A percentile compares a stretch with the other conserved stretches of the same genome.
phyloP scores from a whole-genome alignment of 1,140 invertebrate genomes.

The Lamellibrachia luymesi region DNA sequence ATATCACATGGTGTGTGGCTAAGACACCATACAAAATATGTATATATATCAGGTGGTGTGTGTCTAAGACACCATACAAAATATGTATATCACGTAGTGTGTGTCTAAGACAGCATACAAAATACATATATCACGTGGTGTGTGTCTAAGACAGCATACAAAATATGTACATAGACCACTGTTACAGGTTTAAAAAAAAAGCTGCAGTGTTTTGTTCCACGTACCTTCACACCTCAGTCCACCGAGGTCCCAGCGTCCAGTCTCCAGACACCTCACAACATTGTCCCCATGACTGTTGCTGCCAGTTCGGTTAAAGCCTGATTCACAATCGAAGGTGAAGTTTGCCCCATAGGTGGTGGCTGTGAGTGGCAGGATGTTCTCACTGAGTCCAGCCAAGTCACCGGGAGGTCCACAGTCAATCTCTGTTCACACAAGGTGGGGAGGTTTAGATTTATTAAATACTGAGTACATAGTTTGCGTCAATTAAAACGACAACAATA shows the following conservation, averaged over 20 bases:
- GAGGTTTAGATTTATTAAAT: background rate
- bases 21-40: too few species aligned
- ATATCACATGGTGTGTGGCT: background rate
- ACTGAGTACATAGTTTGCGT: too few species aligned
- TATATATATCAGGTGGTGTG: too few species aligned
- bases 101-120: too few species aligned
- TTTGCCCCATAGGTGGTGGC: background rate
- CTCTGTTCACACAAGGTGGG: background rate
- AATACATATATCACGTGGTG: too few species aligned
- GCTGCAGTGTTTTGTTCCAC: background rate
- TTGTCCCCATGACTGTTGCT: background rate
- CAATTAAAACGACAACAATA: too few species aligned
- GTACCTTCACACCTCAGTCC: background rate
- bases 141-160: background rate
- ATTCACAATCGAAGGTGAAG: background rate
- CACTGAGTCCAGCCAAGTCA: background rate
- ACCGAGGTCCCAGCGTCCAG: background rate
- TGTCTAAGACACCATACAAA: too few species aligned
- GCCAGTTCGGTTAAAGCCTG: background rate
- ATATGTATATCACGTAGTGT: too few species aligned
- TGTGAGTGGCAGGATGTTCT: background rate
- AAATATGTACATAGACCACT: background rate
- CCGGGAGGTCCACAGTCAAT: background rate
- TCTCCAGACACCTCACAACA: background rate
- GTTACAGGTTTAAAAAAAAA: background rate